Evolutionary conservation across 1,140 invertebrate species (phyloP).

Genomic region (Ceratosolen solmsi): DNA sequence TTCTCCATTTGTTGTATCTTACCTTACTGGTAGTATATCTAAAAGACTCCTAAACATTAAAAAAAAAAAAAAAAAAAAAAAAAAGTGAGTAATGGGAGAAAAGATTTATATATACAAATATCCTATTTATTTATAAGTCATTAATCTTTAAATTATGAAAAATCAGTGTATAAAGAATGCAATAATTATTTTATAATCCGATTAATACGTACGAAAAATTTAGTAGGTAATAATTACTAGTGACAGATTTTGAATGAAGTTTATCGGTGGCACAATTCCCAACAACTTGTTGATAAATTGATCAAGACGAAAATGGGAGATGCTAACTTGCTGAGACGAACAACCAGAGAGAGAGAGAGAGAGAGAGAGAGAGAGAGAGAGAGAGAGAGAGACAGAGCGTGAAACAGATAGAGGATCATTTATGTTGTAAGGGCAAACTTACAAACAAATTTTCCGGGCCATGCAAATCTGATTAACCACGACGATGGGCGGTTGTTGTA

Average conservation of each 20-base stretch:
- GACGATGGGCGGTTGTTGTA: slow-evolving; percentile 26
- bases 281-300: slow-evolving; percentile 44
- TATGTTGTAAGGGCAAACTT: slow-evolving; percentile 42
- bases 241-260: background rate
- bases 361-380: slow-evolving; percentile 12
- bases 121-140: too few relatives aligned
- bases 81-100: too few relatives aligned
- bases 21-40: too few relatives aligned
- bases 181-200: too few relatives aligned
- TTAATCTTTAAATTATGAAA: too few relatives aligned
- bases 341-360: background rate
- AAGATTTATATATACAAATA: too few relatives aligned
- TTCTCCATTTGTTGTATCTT: too few relatives aligned
- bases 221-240: background rate
- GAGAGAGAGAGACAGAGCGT: background rate
- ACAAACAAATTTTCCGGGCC: slow-evolving; percentile 61
- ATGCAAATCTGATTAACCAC: slow-evolving; percentile 59
- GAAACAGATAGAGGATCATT: background rate
- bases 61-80: too few relatives aligned
- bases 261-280: background rate
- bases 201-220: too few relatives aligned
- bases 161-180: too few relatives aligned
- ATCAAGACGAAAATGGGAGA: background rate
- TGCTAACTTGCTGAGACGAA: background rate
- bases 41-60: too few relatives aligned